phyloP scores from a whole-genome alignment of 2,888 invertebrate genomes.

The Himalopsyche tibetana region DNA sequence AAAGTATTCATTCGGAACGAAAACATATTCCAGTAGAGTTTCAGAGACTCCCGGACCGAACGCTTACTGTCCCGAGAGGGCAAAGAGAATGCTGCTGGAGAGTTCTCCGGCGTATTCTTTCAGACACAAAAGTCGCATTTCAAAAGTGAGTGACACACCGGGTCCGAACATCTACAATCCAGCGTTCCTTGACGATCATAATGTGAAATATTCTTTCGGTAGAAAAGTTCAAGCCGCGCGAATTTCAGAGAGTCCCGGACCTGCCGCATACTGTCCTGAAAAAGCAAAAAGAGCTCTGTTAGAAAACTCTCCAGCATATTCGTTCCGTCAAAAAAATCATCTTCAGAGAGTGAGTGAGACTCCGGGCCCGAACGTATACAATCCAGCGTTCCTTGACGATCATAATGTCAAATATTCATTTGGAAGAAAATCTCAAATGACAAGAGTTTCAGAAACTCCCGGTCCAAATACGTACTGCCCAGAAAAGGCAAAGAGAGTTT shows the following conservation, averaged over 20 bases:
- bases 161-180: no score
- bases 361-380: constrained; percentile 66
- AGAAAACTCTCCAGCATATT: constrained; percentile 71
- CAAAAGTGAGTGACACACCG: no score
- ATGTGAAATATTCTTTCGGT: constrained; percentile 69
- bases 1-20: background rate
- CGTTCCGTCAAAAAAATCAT: constrained; percentile 73
- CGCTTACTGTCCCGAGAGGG: constrained; percentile 68
- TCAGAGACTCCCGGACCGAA: no score
- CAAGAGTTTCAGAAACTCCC: constrained; percentile 78
- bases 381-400: no score
- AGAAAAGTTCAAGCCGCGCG: constrained; percentile 68
- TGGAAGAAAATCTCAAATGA: constrained; percentile 82
- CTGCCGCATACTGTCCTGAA: constrained; percentile 78
- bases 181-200: no score
- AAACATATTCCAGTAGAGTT: no score
- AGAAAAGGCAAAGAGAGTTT: constrained; percentile 72
- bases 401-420: constrained; percentile 79
- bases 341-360: no score
- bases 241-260: constrained; percentile 77
- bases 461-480: constrained; percentile 81
- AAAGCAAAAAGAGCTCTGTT: constrained; percentile 76
- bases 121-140: no score
- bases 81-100: constrained; percentile 68
- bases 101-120: constrained; percentile 52